A percentile compares a stretch with the other conserved stretches of the same genome.
phyloP scores from a whole-genome alignment of 2,888 invertebrate species.

The Melinopterus prodromus region DNA sequence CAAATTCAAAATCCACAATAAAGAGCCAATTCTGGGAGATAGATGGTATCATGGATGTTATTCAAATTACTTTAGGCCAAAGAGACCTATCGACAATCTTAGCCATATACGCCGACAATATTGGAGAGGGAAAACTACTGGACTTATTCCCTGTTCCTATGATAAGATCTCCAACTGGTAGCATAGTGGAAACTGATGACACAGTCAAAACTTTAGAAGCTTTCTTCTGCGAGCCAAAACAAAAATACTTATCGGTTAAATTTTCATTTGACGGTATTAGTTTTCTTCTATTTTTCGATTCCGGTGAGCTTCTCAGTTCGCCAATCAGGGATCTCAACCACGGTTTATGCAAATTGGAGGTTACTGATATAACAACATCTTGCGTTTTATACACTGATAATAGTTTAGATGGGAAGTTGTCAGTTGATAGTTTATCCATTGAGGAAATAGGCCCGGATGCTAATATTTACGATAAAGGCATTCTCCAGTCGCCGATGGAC shows the following conservation, averaged over 20 bases:
- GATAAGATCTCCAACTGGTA: conserved; percentile 47
- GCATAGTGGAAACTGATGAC: conserved; percentile 47
- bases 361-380: conserved; percentile 72
- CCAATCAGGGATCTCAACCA: conserved; percentile 77
- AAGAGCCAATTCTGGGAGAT: conserved; percentile 63
- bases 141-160: conserved; percentile 56
- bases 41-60: conserved; percentile 71
- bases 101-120: conserved; percentile 76
- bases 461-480: conserved; percentile 68
- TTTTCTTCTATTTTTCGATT: conserved; percentile 75
- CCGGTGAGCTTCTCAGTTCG: conserved; percentile 78
- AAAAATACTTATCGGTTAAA: conserved; percentile 68
- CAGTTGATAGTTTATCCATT: conserved; percentile 72
- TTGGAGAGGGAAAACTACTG: conserved; percentile 68
- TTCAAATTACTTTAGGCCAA: conserved; percentile 76
- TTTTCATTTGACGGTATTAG: conserved; percentile 76
- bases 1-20: conserved; percentile 57
- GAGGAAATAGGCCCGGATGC: conserved; percentile 79
- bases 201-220: conserved; percentile 74
- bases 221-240: conserved; percentile 74
- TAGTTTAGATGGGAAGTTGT: conserved; percentile 74
- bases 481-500: conserved; percentile 72
- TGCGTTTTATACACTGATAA: conserved; percentile 74
- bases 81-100: conserved; percentile 77
- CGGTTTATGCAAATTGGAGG: conserved; percentile 73